Evolutionary conservation across 2,888 invertebrate species (phyloP).

Genomic region (Thymelicus lineola): DNA sequence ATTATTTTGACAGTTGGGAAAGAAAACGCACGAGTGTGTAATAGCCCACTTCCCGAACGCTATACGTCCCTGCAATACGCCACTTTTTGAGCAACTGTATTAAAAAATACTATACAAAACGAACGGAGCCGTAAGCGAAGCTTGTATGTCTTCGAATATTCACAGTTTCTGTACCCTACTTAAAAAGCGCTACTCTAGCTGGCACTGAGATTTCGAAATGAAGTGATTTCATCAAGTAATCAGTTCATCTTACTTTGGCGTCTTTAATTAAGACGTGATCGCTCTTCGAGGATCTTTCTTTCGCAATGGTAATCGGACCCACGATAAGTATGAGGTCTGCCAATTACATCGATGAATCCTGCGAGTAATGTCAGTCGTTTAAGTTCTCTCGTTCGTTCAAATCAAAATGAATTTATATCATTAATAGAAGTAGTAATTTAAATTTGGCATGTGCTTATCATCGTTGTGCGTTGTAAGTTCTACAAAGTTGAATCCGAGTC

Average conservation of each 20-base stretch:
- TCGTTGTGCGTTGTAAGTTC: slow-evolving; percentile 46
- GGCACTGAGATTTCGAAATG: not conserved
- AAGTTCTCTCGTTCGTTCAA: not conserved
- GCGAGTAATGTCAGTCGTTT: not conserved
- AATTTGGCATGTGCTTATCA: slow-evolving; percentile 24
- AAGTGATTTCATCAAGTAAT: slow-evolving; percentile 2
- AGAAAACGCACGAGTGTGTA: too few relatives aligned
- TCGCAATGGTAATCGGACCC: not conserved
- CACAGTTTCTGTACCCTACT: not conserved
- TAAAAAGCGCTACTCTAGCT: not conserved
- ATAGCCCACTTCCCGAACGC: too few relatives aligned
- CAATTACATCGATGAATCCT: not conserved
- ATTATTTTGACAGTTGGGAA: too few relatives aligned
- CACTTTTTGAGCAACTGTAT: too few relatives aligned
- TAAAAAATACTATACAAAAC: too few relatives aligned
- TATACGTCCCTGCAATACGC: too few relatives aligned
- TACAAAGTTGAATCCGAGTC: slow-evolving; percentile 62
- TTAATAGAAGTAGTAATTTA: slow-evolving; percentile 6
- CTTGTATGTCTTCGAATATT: too few relatives aligned
- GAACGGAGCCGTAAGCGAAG: too few relatives aligned
- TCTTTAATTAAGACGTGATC: slow-evolving; percentile 7
- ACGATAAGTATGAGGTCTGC: slow-evolving; percentile 1
- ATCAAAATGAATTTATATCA: not conserved
- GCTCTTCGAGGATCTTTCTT: not conserved
- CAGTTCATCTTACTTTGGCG: slow-evolving; percentile 8